phyloP scores from a whole-genome alignment of 2,888 invertebrate species.

The Gnatocerus cornutus region DNA sequence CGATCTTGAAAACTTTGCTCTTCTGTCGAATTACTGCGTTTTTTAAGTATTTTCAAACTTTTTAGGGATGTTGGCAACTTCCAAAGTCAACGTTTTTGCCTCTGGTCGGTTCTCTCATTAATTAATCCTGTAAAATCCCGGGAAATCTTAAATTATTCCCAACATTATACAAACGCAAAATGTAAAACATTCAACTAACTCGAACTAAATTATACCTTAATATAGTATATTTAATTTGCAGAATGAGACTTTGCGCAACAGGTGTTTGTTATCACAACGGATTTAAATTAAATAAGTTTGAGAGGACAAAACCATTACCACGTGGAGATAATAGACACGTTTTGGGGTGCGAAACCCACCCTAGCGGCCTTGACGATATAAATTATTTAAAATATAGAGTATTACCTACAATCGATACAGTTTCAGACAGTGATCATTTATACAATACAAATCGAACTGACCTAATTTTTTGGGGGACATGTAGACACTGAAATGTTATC shows the following conservation, averaged over 20 bases:
- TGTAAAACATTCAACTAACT: slow-evolving; percentile 18
- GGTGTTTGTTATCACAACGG: slow-evolving; percentile 48
- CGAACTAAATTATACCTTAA: slow-evolving; percentile 21
- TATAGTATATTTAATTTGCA: slow-evolving; percentile 34
- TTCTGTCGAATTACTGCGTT: neutral
- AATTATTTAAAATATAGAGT: neutral
- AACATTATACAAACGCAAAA: slow-evolving; percentile 13
- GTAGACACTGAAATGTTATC: too few species aligned
- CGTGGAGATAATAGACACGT: neutral
- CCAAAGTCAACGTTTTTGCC: slow-evolving; percentile 12
- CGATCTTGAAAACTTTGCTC: neutral
- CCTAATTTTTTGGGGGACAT: too few species aligned
- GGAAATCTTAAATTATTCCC: neutral
- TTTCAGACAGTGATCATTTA: too few species aligned
- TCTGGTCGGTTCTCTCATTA: slow-evolving; percentile 3
- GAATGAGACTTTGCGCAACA: slow-evolving; percentile 35
- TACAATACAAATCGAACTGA: too few species aligned
- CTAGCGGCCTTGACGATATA: neutral
- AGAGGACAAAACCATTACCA: slow-evolving; percentile 5
- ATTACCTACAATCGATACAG: neutral
- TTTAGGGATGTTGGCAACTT: slow-evolving; percentile 11
- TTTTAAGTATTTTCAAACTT: slow-evolving; percentile 3
- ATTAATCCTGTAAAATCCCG: slow-evolving; percentile 13
- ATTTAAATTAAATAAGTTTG: slow-evolving; percentile 48
- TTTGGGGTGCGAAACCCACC: neutral